These are phyloP conservation scores for Amiota communis DNA, from an alignment of 2,888 invertebrate genomes.

Conservation along the genomic window DNA sequence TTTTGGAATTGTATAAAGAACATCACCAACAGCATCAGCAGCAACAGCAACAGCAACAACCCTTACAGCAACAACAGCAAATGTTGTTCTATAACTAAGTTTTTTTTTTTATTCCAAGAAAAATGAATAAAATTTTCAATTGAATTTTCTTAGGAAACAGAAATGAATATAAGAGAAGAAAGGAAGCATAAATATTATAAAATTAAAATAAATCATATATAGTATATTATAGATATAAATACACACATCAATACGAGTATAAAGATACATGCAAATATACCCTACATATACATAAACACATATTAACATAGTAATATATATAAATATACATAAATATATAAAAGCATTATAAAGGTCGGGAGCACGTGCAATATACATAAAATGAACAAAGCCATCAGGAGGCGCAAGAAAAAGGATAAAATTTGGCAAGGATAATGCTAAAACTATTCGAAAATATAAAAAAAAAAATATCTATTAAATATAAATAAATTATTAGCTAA, in stretches of 20 bases:
- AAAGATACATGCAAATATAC: constrained; percentile 19
- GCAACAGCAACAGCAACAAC: constrained; percentile 20
- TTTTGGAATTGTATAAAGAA: constrained; percentile 69
- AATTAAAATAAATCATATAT: neutral
- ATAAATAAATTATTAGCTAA: constrained; percentile 19
- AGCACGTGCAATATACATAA: constrained; percentile 18
- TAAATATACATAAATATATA: constrained; percentile 15
- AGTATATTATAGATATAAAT: constrained; percentile 27
- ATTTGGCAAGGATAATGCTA: neutral
- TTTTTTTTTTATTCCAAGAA: neutral
- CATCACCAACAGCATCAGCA: constrained; percentile 28
- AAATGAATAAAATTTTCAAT: no score
- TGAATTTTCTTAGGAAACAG: no score
- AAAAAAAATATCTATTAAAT: neutral
- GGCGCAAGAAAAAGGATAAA: neutral
- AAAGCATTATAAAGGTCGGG: neutral
- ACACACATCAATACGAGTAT: constrained; percentile 34
- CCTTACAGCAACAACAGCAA: constrained; percentile 16
- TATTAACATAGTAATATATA: constrained; percentile 28
- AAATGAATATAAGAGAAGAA: neutral
- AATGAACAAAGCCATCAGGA: neutral
- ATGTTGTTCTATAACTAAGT: constrained; percentile 16
- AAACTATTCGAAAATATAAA: neutral
- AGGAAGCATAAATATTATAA: neutral
- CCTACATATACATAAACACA: constrained; percentile 27